Base-by-base conservation (phyloP, 2,888 invertebrate genomes). In the Scaptomyza reducta region DNA sequence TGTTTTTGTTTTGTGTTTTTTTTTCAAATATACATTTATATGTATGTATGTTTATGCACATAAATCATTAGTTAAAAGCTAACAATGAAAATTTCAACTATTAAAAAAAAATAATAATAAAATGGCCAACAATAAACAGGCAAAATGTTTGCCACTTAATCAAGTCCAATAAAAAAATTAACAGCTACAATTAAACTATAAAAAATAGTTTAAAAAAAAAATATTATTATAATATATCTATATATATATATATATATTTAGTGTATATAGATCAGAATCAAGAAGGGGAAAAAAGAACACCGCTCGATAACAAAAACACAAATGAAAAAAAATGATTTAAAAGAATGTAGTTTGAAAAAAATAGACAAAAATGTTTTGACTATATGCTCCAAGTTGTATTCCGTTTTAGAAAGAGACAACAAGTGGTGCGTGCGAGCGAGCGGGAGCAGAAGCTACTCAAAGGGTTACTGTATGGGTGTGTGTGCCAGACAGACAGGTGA, bases 121-220 rank as follows among this genome's bases (percentile, higher is more conserved):
- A 69, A 79, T 83, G 78, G 82, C 78, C 78, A 81, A 81, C 82
- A 75, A 78, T 60, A 53, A 65, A 75, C 41, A 51, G 62, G 69
- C 69, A 62, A 44, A 16, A 10, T 44, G 51, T 22, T 46, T 59
- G 40, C 60, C 50, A 75, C 60, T 58, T 45, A 57, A 66, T 75
- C 44, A 77, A 80, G 71, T 75, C 66, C 71, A 58, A 66, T 57
- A 63, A 63, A 58, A 47, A 64, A 54, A 47, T 53, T 57, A 71
- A 58, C 45, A 27, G 9, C 47, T 77, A 70, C 54, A 70, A 51
- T 62, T 61, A 59, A 57, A 46, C 50, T 59, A 60, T 44, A 35
- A 61, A 70, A 55, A 50, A 46, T 35, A 46, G 47, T 54, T 42
- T 54, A 61, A 46, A 55, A 50, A 61, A 56, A 31, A 31, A 10